Evolutionary conservation across 2,113 vertebrate genomes (phyloP).

Genomic region (Scytalopus superciliaris): DNA sequence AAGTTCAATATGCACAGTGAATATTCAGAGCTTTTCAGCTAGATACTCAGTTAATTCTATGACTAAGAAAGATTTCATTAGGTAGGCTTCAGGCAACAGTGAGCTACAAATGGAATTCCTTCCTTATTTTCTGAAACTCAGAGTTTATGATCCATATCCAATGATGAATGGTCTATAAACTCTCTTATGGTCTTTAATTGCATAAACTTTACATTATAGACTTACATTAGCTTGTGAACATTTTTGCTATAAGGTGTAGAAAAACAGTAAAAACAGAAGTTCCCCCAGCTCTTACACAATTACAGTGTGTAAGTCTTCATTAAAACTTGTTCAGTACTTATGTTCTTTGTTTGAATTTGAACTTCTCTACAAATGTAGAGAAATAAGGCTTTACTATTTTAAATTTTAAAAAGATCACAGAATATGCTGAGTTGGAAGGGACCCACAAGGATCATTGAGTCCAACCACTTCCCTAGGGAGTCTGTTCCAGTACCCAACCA

Average conservation of each 20-base stretch:
- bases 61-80: slow-evolving; percentile 77
- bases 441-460: not conserved
- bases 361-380: slow-evolving; percentile 36
- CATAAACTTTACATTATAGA: slow-evolving; percentile 74
- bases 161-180: slow-evolving; percentile 77
- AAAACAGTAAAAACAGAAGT: not conserved
- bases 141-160: slow-evolving; percentile 76
- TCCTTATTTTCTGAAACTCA: slow-evolving; percentile 77
- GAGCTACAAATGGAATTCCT: slow-evolving; percentile 76
- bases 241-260: slow-evolving; percentile 58
- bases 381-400: not conserved
- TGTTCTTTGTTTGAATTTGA: not conserved
- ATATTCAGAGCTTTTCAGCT: slow-evolving; percentile 72
- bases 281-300: slow-evolving; percentile 7
- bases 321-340: not conserved
- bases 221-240: slow-evolving; percentile 61
- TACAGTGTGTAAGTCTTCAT: not conserved
- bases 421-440: not conserved
- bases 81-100: slow-evolving; percentile 77
- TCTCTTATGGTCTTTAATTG: slow-evolving; percentile 74
- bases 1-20: slow-evolving; percentile 67
- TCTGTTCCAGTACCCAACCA: not conserved
- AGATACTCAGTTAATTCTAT: slow-evolving; percentile 74
- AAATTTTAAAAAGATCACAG: not conserved
- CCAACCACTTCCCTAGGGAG: not conserved